Evolutionary conservation across 2,888 invertebrate genomes (phyloP).

Genomic region (Polymixis lichenea): DNA sequence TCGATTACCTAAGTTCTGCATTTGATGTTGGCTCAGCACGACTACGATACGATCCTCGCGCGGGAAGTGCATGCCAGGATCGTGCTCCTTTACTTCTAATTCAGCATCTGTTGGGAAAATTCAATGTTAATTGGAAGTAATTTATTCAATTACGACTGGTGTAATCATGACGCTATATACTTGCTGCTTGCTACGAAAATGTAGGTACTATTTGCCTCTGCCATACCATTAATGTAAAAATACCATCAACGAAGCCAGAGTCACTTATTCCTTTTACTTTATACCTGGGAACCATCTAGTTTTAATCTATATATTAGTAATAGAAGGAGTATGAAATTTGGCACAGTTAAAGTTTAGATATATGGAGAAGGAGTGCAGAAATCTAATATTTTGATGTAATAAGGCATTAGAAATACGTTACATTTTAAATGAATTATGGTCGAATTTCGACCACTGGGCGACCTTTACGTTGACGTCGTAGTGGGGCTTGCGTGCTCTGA

Average conservation of each 20-base stretch:
- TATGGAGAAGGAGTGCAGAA: too few relatives aligned
- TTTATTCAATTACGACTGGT: background rate
- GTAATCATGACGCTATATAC: background rate
- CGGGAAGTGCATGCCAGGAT: conserved; percentile 65
- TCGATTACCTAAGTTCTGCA: conserved; percentile 81
- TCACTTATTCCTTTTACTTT: background rate
- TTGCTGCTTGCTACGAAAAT: background rate
- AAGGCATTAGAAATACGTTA: too few relatives aligned
- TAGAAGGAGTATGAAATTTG: too few relatives aligned
- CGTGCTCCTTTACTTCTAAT: conserved; percentile 69
- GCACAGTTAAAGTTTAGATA: too few relatives aligned
- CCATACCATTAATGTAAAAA: background rate
- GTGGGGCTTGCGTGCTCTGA: too few relatives aligned
- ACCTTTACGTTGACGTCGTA: too few relatives aligned
- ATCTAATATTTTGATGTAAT: too few relatives aligned
- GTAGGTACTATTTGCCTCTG: background rate
- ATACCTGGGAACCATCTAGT: background rate
- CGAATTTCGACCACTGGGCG: too few relatives aligned
- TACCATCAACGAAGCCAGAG: background rate
- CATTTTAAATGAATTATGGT: too few relatives aligned
- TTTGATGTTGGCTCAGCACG: conserved; percentile 84
- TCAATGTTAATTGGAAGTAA: background rate
- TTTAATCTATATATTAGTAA: too few relatives aligned
- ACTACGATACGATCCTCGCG: conserved; percentile 78
- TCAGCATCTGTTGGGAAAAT: conserved; percentile 72